Conservation (phyloP, 1,140 invertebrate genomes). For the Hylaeus volcanicus region DNA sequence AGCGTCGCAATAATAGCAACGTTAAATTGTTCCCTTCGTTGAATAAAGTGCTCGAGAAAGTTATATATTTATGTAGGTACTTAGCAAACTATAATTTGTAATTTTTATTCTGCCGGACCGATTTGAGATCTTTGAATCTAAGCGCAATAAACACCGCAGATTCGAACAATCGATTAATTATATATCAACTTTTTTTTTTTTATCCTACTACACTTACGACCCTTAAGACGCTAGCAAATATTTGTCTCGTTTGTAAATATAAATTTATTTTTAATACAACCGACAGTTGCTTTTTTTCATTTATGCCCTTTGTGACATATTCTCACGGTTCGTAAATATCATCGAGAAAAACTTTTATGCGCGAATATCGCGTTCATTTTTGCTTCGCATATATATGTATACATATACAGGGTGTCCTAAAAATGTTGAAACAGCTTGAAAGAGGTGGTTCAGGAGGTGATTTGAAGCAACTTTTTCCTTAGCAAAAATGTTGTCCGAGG, state of each 20-base stretch:
- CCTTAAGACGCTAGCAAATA: constrained; percentile 15
- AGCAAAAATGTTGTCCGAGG: no score
- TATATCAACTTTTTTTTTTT: constrained; percentile 21
- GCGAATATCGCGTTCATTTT: background rate
- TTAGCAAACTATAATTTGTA: constrained; percentile 14
- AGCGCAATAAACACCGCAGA: constrained; percentile 17
- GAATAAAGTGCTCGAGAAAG: background rate
- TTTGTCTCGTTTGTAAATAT: constrained; percentile 57
- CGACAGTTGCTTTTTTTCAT: constrained; percentile 34
- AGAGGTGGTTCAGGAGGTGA: no score
- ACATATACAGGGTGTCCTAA: no score
- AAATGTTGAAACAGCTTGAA: no score
- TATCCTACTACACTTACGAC: constrained; percentile 4
- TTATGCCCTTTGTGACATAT: background rate
- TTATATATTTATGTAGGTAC: constrained; percentile 9
- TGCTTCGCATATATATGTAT: background rate
- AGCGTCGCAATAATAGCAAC: background rate
- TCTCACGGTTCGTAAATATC: background rate
- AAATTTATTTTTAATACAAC: constrained; percentile 63
- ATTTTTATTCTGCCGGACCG: background rate
- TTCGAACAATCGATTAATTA: constrained; percentile 35
- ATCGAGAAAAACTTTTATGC: background rate
- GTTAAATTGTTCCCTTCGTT: background rate
- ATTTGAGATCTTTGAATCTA: constrained; percentile 12
- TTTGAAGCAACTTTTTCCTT: no score